phyloP scores from a whole-genome alignment of 2,888 invertebrate genomes.

The Dicranocentrus wangi region DNA sequence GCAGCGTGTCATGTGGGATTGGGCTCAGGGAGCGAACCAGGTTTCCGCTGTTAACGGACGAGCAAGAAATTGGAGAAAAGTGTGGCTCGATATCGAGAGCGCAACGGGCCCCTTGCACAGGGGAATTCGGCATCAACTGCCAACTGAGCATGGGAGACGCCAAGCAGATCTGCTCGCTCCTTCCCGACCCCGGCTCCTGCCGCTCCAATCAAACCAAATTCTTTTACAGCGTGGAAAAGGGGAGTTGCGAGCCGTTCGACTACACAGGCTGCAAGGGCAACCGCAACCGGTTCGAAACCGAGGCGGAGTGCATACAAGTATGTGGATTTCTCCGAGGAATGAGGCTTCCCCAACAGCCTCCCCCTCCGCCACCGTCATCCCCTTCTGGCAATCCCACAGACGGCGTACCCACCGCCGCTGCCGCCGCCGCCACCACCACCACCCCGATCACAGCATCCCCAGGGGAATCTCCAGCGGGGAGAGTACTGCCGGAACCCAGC shows the following conservation, averaged over 20 bases:
- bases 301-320: constrained; percentile 74
- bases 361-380: constrained; percentile 2
- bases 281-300: constrained; percentile 75
- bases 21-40: constrained; percentile 83
- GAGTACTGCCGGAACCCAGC: too few relatives aligned
- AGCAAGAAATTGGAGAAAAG: constrained; percentile 77
- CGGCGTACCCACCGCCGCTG: background rate
- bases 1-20: constrained; percentile 89
- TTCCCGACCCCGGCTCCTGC: constrained; percentile 77
- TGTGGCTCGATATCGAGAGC: constrained; percentile 84
- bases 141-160: constrained; percentile 84
- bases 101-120: constrained; percentile 83
- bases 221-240: constrained; percentile 76
- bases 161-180: constrained; percentile 78
- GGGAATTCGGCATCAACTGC: constrained; percentile 80
- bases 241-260: constrained; percentile 77
- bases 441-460: too few relatives aligned
- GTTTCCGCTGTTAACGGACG: constrained; percentile 81
- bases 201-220: constrained; percentile 77
- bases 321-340: constrained; percentile 70
- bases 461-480: too few relatives aligned
- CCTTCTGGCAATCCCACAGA: background rate
- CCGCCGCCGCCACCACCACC: background rate
- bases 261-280: constrained; percentile 79
- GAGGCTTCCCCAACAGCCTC: background rate